Base-by-base conservation (phyloP, 2,797 vertebrate genomes). In the Trachurus trachurus region DNA sequence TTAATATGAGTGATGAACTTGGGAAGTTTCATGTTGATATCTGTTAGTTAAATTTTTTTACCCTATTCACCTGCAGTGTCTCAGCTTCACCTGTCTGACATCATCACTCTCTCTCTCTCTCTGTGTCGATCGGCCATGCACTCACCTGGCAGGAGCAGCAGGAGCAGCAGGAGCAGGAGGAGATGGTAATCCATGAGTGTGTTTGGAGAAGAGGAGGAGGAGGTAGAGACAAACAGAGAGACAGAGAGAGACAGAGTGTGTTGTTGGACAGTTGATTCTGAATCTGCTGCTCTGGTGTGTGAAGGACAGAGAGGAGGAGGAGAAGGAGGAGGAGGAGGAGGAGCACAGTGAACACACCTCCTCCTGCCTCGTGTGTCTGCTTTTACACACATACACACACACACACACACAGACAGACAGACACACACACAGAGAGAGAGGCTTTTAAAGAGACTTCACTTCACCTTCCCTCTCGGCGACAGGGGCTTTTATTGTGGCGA, bases 131-230 rank as follows among this genome's bases (percentile, higher is more conserved):
- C 58, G 26, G 26, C 26, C 26, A 6, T 63, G 64, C 2, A 56
- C 96, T 94, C 93, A 98, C 98, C 97, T 92, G 97, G 95, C 72
- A 96, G 93, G 49, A 97, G 88, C 96, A 94, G 83, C 91, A 94
- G 97, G 87, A 96, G 93, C 83, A 97, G 89, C 78, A 97, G 87
- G 67, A 96, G 73, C 76, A 95, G 86, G 66, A 87, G 81, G 88
- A 88, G 84, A 77, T 96, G 84, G 78, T 96, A 92, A 90, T 96
- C 97, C 97, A 98, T 98, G 93, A 86, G 83, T 84, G 74, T 66
- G 65, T 68, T 9, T 29, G 26, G 3, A 26, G 26, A 26, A 26
- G 26, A 26, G 3, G 53, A 58, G 37, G 19, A 11, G 37, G 60
- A 62, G 47, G 29, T 6, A 37, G 31, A 76, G 76, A 50, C 26